Conservation (phyloP, 1,140 invertebrate genomes). For the Ladona fulva region DNA sequence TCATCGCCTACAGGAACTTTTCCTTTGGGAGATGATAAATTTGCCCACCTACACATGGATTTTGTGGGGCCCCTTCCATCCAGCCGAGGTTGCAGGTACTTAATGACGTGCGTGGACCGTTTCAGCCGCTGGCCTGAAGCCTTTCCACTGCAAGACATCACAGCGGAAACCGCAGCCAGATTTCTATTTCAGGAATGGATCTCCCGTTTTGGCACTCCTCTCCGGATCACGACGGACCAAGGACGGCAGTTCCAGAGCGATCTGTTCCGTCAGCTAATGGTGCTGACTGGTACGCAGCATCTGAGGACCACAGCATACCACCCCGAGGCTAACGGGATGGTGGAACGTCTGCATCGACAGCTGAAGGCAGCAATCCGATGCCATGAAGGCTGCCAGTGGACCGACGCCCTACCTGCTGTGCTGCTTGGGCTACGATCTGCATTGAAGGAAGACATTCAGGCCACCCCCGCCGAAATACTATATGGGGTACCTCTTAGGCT, state of each 20-base stretch:
- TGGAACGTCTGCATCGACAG: background rate
- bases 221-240: no score
- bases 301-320: no score
- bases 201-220: no score
- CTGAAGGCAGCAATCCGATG: conserved; percentile 17
- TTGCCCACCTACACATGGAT: conserved; percentile 32
- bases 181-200: conserved; percentile 28
- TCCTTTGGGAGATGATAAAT: conserved; percentile 16
- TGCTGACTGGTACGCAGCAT: conserved; percentile 21
- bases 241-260: no score
- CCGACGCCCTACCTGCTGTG: conserved; percentile 23
- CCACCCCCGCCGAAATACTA: conserved; percentile 23
- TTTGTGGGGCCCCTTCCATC: no score
- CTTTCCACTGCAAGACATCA: conserved; percentile 31
- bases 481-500: conserved; percentile 24
- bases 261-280: conserved; percentile 31
- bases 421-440: conserved; percentile 22
- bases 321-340: conserved; percentile 19
- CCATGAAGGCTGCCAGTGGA: conserved; percentile 19
- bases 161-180: conserved; percentile 31
- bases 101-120: conserved; percentile 36
- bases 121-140: conserved; percentile 38
- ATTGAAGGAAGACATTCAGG: conserved; percentile 28
- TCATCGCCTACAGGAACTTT: conserved; percentile 14
- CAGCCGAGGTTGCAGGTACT: conserved; percentile 30